phyloP scores from a whole-genome alignment of 37 sponge, comb jelly and placozoan genomes.

The Haliclona indistincta region DNA sequence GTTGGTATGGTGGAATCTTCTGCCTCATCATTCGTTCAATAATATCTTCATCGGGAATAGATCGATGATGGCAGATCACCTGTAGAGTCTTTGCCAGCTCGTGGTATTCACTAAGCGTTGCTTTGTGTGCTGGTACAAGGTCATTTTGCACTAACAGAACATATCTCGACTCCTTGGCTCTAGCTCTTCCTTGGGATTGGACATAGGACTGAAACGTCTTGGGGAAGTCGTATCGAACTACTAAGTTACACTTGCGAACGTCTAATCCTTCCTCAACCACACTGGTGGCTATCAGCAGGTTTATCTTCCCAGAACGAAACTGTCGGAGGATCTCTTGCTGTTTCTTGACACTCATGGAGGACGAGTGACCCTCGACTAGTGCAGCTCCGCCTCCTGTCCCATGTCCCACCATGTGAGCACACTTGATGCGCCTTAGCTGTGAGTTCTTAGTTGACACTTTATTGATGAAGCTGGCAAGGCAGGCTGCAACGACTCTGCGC shows the following conservation, averaged over 20 bases:
- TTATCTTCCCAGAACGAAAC: conserved; percentile 79
- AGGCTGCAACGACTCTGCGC: conserved; percentile 65
- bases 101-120: conserved; percentile 29
- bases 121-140: neutral
- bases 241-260: conserved; percentile 89
- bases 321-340: conserved; percentile 62
- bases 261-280: conserved; percentile 98
- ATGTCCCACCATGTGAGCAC: conserved; percentile 75
- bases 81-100: conserved; percentile 55
- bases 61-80: conserved; percentile 37
- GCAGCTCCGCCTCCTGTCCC: conserved; percentile 11
- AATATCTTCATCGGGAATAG: conserved; percentile 65
- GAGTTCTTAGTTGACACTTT: conserved; percentile 2
- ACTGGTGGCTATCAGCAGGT: conserved; percentile 89
- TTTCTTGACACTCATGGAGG: conserved; percentile 54
- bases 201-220: conserved; percentile 80
- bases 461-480: conserved; percentile 41
- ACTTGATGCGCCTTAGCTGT: conserved; percentile 38
- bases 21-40: conserved; percentile 40
- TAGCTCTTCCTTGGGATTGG: conserved; percentile 95
- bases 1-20: conserved; percentile 34
- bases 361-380: conserved; percentile 19
- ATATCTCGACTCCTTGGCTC: conserved; percentile 73
- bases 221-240: conserved; percentile 89
- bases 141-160: conserved; percentile 65